These are phyloP conservation scores for Aplysia californica DNA, from an alignment of 1,140 invertebrate species.

Conservation along the genomic window DNA sequence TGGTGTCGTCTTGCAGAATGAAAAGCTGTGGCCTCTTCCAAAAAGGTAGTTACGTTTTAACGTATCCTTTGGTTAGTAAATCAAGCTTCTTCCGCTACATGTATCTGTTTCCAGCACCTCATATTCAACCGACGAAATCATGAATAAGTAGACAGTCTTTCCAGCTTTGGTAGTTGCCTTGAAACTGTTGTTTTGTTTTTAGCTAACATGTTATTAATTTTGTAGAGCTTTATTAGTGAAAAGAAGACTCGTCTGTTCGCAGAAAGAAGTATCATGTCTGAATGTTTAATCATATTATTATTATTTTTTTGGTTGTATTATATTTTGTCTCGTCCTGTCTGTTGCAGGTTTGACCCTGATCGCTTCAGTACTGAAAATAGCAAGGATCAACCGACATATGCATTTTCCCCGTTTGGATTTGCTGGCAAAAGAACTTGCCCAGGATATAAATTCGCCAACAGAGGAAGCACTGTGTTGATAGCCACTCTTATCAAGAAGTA, in stretches of 20 bases:
- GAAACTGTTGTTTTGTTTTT: too few species aligned
- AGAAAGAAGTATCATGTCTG: too few species aligned
- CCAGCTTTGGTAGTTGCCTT: too few species aligned
- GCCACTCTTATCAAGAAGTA: slow-evolving; percentile 38
- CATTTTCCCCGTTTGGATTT: too few species aligned
- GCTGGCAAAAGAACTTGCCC: slow-evolving; percentile 62
- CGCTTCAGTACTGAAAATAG: slow-evolving; percentile 50
- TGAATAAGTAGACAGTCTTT: too few species aligned
- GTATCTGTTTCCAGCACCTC: neutral
- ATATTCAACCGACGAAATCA: too few species aligned
- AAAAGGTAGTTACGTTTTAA: too few species aligned
- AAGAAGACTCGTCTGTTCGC: neutral
- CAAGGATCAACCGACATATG: slow-evolving; percentile 46
- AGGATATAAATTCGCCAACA: slow-evolving; percentile 52
- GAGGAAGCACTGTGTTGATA: slow-evolving; percentile 43
- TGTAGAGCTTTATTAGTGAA: neutral
- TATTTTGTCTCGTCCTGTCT: neutral
- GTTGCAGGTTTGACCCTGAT: slow-evolving; percentile 64
- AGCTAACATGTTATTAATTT: too few species aligned
- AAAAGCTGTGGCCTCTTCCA: too few species aligned
- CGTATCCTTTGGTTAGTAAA: slow-evolving; percentile 55
- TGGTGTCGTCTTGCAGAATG: slow-evolving; percentile 54
- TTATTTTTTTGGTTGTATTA: neutral
- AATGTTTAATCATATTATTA: too few species aligned
- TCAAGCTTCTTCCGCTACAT: neutral